Conservation (phyloP, 2,888 invertebrate species). For the Troides oblongomaculatus region DNA sequence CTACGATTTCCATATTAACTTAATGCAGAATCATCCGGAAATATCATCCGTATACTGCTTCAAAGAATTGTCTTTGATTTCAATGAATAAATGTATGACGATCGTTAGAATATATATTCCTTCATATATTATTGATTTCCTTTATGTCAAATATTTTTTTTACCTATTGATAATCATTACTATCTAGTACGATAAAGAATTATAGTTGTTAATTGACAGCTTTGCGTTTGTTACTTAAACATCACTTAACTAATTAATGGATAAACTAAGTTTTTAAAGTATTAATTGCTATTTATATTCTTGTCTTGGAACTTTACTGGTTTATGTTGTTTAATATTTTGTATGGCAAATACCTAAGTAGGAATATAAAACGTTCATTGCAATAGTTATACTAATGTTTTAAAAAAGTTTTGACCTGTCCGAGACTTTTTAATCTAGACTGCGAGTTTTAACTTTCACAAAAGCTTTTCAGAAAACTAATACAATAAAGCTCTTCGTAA, state of each 20-base stretch:
- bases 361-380: too few species aligned
- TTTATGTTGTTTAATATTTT: too few species aligned
- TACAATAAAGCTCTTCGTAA: constrained; percentile 10
- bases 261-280: too few species aligned
- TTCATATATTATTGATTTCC: neutral
- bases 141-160: neutral
- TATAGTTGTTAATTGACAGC: too few species aligned
- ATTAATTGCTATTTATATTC: too few species aligned
- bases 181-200: too few species aligned
- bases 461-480: constrained; percentile 8
- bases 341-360: too few species aligned
- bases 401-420: neutral
- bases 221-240: too few species aligned
- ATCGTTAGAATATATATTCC: neutral
- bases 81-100: constrained; percentile 2
- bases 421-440: constrained; percentile 4
- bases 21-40: neutral
- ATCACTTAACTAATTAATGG: too few species aligned
- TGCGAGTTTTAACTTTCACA: constrained; percentile 15
- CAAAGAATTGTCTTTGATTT: constrained; percentile 9
- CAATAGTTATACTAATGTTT: too few species aligned
- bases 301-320: too few species aligned
- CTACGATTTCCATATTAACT: neutral
- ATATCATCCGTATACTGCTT: neutral
- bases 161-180: too few species aligned